phyloP scores from a whole-genome alignment of 2,113 vertebrate genomes.

The Hippocampus guttulatus region DNA sequence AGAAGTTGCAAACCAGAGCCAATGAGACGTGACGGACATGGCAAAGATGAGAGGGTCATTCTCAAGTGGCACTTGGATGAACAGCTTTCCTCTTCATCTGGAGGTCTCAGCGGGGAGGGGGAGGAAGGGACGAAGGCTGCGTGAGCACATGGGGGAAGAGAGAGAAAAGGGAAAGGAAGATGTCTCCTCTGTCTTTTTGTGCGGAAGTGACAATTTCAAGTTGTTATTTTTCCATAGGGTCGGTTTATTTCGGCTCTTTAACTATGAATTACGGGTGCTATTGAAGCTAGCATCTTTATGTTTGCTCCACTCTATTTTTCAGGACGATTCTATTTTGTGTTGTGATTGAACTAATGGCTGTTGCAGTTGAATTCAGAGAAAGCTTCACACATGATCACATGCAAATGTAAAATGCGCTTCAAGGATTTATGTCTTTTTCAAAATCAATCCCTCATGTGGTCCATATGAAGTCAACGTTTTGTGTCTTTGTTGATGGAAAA shows the following conservation, averaged over 20 bases:
- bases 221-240: not conserved
- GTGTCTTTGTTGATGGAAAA: no score
- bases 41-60: conserved; percentile 59
- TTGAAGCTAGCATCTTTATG: no score
- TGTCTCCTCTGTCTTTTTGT: not conserved
- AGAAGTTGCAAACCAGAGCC: conserved; percentile 58
- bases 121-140: conserved; percentile 28
- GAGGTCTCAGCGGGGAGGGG: conserved; percentile 56
- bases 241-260: not conserved
- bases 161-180: conserved; percentile 1
- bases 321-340: not conserved
- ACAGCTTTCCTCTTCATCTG: conserved; percentile 62
- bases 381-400: no score
- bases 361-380: not conserved
- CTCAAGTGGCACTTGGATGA: conserved; percentile 70
- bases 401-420: no score
- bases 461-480: no score
- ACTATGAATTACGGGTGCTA: not conserved
- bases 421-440: no score
- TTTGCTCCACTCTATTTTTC: no score
- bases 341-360: not conserved
- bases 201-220: not conserved
- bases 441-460: no score
- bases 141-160: conserved; percentile 24
- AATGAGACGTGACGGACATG: conserved; percentile 44